phyloP scores from a whole-genome alignment of 2,113 vertebrate species.

The Amphilophus citrinellus region DNA sequence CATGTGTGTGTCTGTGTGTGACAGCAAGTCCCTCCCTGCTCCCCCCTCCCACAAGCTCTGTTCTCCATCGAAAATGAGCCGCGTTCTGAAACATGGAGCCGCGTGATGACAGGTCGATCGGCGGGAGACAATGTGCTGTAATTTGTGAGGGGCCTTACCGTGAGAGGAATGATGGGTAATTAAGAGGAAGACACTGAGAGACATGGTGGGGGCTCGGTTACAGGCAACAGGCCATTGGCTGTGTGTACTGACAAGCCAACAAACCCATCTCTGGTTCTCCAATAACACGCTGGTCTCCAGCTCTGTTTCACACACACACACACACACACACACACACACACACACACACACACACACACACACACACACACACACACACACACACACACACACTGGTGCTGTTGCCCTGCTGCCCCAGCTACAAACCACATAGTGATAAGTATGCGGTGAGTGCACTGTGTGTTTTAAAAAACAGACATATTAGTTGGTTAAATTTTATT shows the following conservation, averaged over 20 bases:
- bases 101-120: conserved; percentile 84
- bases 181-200: conserved; percentile 83
- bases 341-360: conserved; percentile 56
- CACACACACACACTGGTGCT: conserved; percentile 40
- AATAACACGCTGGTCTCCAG: conserved; percentile 39
- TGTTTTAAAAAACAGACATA: neutral
- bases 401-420: neutral
- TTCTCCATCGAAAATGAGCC: conserved; percentile 65
- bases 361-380: conserved; percentile 52
- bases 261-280: conserved; percentile 66
- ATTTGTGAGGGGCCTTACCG: conserved; percentile 84
- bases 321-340: conserved; percentile 32
- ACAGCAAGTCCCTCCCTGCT: conserved; percentile 28
- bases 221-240: conserved; percentile 79
- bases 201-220: conserved; percentile 73
- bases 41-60: conserved; percentile 41
- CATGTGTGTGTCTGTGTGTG: conserved; percentile 26
- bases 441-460: neutral
- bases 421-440: conserved; percentile 9
- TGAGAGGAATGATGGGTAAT: conserved; percentile 84
- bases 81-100: conserved; percentile 81
- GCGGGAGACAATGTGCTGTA: conserved; percentile 81
- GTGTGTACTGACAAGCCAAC: conserved; percentile 61
- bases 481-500: neutral
- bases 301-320: conserved; percentile 49